Evolutionary conservation across 1,140 invertebrate species (phyloP), one percentile per base, ranked within the genome.

Genomic region (Temnothorax curvispinosus): DNA sequence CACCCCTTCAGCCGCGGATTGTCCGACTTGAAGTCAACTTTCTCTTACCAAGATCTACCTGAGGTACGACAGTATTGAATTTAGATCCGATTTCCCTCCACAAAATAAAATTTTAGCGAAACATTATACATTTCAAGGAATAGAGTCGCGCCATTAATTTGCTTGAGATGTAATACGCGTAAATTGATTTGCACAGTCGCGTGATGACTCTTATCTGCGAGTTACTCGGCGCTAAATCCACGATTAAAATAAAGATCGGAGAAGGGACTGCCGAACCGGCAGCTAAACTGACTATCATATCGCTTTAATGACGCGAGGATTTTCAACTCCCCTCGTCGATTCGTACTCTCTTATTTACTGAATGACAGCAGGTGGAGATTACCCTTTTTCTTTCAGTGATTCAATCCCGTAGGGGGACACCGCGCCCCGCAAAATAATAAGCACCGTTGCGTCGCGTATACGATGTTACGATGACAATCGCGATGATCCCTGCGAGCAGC

Each of bases 361-460:
- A 8, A 38, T n/a, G 76, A 90, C 89, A 90, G 89, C 86, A 90
- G 89, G 89, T 88, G 77, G 52, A 82, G 89, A 88, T 90, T 86
- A 86, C 71, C 62, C 89, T 88, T 86, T 88, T 86, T 65, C 56
- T 58, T 74, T 82, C 41, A 60, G 27, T 9, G 21, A 44, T 76
- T 77, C 64, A 82, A 88, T 87, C 76, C 80, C 35, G 54, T 32
- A 38, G 41, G 32, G 27, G 54, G 35, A 38, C 50, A 38, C 35
- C 52, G 13, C 44, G 35, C 89, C 77, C 82, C 54, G 15, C 54
- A 82, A 90, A 90, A 78, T 90, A 86, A 90, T 86, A 90, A 88
- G 85, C 80, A 74, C 44, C 44, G 85, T 86, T 52, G 67, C 81
- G 9, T 60, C 74, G 56, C 64, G 60, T 71, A 72, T 35, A 67